These are phyloP conservation scores for Ranitomeya variabilis DNA, from an alignment of 2,113 vertebrate genomes.

Conservation along the genomic window DNA sequence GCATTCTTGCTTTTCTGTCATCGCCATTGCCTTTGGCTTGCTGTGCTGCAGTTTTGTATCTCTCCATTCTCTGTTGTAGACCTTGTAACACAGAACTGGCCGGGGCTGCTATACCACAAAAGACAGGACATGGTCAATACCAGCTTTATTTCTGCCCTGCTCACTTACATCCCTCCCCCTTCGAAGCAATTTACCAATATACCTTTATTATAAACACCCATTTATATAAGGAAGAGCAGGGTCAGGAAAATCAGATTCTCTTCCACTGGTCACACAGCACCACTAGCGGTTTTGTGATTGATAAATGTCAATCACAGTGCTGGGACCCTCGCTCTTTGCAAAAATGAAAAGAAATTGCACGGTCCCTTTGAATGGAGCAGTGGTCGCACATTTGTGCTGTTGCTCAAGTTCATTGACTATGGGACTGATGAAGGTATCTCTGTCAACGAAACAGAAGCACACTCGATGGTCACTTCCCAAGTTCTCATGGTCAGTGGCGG, in stretches of 20 bases:
- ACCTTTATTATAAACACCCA: not conserved
- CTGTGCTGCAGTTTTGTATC: conserved; percentile 82
- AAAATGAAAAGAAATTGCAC: too few species aligned
- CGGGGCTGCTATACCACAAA: conserved; percentile 66
- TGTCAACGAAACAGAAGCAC: too few species aligned
- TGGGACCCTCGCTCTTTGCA: too few species aligned
- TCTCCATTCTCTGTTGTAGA: conserved; percentile 86
- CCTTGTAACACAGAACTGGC: conserved; percentile 83
- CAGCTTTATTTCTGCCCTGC: not conserved
- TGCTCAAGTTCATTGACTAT: too few species aligned
- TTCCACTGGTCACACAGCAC: not conserved
- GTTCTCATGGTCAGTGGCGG: too few species aligned
- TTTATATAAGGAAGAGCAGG: not conserved
- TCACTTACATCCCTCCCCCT: not conserved
- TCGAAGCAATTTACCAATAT: not conserved
- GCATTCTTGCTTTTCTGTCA: conserved; percentile 92
- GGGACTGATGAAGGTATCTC: too few species aligned
- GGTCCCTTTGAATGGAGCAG: too few species aligned
- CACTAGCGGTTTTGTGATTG: too few species aligned
- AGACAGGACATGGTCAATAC: not conserved
- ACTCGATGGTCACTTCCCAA: too few species aligned
- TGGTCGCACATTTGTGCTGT: too few species aligned
- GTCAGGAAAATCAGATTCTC: not conserved
- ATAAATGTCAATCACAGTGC: too few species aligned
- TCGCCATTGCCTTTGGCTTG: conserved; percentile 86